A percentile compares a stretch with the other conserved stretches of the same genome.
These are phyloP conservation scores for Rhynchonycteris naso DNA, from an alignment of 2,797 vertebrate species.

Conservation along the genomic window DNA sequence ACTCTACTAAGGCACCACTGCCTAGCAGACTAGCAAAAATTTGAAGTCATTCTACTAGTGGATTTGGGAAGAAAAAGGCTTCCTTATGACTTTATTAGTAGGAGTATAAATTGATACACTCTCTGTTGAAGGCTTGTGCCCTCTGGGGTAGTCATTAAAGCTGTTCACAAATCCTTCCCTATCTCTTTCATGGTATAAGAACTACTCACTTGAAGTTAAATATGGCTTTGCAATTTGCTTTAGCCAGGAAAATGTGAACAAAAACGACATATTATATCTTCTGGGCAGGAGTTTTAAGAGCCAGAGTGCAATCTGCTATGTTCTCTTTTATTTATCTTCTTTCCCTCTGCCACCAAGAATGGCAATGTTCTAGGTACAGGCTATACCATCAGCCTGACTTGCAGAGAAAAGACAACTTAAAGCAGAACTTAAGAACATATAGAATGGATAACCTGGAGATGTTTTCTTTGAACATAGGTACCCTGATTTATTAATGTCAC, in stretches of 20 bases:
- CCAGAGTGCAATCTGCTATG: background rate
- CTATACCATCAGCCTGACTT: background rate
- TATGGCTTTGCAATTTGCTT: background rate
- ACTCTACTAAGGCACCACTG: background rate
- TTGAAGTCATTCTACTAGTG: background rate
- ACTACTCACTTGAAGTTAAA: background rate
- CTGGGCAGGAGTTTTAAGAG: background rate
- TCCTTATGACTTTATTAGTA: background rate
- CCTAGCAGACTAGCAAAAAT: conserved; percentile 27
- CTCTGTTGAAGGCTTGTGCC: background rate
- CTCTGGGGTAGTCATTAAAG: background rate
- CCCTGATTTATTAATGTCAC: too few relatives aligned
- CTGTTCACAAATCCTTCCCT: background rate
- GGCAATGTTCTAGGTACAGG: background rate
- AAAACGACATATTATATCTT: background rate
- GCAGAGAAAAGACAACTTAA: conserved; percentile 30
- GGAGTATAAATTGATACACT: background rate
- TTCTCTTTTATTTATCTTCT: conserved; percentile 16
- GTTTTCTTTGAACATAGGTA: too few relatives aligned
- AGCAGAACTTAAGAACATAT: background rate
- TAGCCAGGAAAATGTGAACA: background rate
- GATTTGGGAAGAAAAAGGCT: background rate
- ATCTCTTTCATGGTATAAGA: background rate
- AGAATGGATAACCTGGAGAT: too few relatives aligned
- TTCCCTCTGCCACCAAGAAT: background rate